Evolutionary conservation across 2,113 vertebrate genomes (phyloP).

Genomic region (Poicephalus gulielmi): DNA sequence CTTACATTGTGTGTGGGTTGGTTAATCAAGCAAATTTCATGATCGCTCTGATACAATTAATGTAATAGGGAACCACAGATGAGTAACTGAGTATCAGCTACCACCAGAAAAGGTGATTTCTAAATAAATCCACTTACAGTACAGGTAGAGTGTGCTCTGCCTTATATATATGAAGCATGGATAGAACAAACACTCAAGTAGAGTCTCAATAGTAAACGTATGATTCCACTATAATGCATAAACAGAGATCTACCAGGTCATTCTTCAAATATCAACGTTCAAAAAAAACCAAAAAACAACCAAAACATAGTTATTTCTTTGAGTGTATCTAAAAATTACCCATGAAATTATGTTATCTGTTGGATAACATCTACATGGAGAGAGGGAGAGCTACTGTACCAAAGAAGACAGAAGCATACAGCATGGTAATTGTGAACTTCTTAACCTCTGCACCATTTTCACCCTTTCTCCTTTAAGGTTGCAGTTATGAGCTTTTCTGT

Average conservation of each 20-base stretch:
- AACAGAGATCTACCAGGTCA: neutral
- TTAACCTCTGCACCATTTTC: neutral
- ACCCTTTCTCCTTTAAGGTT: neutral
- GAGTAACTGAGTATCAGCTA: slow-evolving; percentile 28
- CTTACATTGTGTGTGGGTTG: slow-evolving; percentile 39
- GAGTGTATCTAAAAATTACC: neutral
- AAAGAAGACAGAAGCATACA: neutral
- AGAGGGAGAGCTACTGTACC: neutral
- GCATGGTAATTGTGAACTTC: neutral
- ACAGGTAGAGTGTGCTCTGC: neutral
- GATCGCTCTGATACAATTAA: slow-evolving; percentile 32
- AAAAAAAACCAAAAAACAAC: neutral
- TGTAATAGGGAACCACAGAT: slow-evolving; percentile 28
- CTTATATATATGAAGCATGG: neutral
- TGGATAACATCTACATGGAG: neutral
- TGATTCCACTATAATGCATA: neutral
- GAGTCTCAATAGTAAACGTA: neutral
- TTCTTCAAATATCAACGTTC: neutral
- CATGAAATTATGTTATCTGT: neutral
- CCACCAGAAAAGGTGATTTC: slow-evolving; percentile 28
- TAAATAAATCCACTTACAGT: slow-evolving; percentile 25
- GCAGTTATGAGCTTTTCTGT: neutral
- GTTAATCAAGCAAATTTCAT: slow-evolving; percentile 56
- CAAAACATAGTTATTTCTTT: neutral
- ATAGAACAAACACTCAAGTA: neutral